Conservation (phyloP, 2,888 invertebrate species). For the Hirtodrosophila cameraria region DNA sequence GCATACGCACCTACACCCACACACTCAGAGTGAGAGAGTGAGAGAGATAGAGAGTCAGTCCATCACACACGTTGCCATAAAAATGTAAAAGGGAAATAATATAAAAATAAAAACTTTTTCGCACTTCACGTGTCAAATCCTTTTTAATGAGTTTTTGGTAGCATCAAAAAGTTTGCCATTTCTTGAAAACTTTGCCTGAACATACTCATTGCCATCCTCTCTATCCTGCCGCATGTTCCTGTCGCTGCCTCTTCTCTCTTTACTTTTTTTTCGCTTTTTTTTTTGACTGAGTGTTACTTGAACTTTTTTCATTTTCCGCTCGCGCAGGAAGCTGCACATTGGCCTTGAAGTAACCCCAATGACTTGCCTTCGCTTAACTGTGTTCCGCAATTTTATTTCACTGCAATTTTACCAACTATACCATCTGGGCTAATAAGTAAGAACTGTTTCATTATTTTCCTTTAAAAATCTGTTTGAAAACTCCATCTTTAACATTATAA, state of each 20-base stretch:
- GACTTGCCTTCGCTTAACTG: background rate
- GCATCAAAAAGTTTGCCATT: constrained; percentile 81
- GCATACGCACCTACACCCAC: constrained; percentile 22
- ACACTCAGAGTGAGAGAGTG: constrained; percentile 2
- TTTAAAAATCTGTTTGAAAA: too few species aligned
- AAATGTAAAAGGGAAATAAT: constrained; percentile 79
- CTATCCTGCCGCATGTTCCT: constrained; percentile 11
- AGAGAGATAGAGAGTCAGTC: constrained; percentile 27
- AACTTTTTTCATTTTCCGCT: constrained; percentile 56
- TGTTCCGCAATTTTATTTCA: constrained; percentile 23
- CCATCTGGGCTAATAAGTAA: background rate
- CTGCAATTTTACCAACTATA: background rate
- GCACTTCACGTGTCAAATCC: constrained; percentile 82
- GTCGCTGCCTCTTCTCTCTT: background rate
- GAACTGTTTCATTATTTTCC: too few species aligned
- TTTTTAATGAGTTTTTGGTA: constrained; percentile 82
- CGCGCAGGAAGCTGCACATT: constrained; percentile 33
- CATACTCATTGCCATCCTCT: constrained; percentile 9
- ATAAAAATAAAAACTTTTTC: constrained; percentile 79
- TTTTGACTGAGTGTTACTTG: constrained; percentile 18
- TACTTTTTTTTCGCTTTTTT: background rate
- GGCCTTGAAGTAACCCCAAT: constrained; percentile 32
- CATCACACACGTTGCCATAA: constrained; percentile 76
- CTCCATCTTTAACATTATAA: too few species aligned
- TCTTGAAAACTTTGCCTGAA: constrained; percentile 62